Evolutionary conservation across 2,888 invertebrate genomes (phyloP).

Genomic region (Steinernema carpocapsae): DNA sequence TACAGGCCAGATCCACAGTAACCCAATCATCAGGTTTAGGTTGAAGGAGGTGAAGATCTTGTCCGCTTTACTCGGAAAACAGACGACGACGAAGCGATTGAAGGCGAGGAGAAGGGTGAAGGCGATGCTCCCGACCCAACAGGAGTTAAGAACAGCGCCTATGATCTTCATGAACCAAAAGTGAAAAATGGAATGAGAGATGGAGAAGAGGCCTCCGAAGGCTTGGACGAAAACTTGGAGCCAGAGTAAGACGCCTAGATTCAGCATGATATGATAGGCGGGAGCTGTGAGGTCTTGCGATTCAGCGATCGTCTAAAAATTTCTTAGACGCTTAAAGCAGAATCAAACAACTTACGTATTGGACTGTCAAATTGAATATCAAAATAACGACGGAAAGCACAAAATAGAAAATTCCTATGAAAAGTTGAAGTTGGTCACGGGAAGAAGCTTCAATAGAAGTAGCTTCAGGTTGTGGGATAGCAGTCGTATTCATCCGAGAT

Average conservation of each 20-base stretch:
- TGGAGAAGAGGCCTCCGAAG: slow-evolving; percentile 15
- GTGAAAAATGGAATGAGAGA: neutral
- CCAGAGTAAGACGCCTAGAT: neutral
- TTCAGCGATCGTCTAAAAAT: neutral
- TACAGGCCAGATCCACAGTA: neutral
- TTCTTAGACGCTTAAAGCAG: neutral
- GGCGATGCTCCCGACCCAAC: slow-evolving; percentile 13
- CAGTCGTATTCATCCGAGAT: too few relatives aligned
- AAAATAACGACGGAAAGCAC: neutral
- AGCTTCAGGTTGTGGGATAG: too few relatives aligned
- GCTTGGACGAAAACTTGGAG: neutral
- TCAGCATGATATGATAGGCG: slow-evolving; percentile 5
- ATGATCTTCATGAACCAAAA: neutral
- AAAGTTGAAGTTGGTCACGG: neutral
- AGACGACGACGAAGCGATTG: slow-evolving; percentile 20
- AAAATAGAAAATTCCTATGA: neutral
- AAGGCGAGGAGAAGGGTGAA: slow-evolving; percentile 19
- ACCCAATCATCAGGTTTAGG: neutral
- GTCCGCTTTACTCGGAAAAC: neutral
- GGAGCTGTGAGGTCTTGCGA: neutral
- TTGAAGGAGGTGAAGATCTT: neutral
- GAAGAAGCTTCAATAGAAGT: neutral
- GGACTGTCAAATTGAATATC: neutral
- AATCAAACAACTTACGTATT: neutral
- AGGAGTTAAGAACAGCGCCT: neutral